A percentile compares a stretch with the other conserved stretches of the same genome.
Evolutionary conservation across 1,140 invertebrate genomes (phyloP).

Genomic region (Heliconius hermathena): DNA sequence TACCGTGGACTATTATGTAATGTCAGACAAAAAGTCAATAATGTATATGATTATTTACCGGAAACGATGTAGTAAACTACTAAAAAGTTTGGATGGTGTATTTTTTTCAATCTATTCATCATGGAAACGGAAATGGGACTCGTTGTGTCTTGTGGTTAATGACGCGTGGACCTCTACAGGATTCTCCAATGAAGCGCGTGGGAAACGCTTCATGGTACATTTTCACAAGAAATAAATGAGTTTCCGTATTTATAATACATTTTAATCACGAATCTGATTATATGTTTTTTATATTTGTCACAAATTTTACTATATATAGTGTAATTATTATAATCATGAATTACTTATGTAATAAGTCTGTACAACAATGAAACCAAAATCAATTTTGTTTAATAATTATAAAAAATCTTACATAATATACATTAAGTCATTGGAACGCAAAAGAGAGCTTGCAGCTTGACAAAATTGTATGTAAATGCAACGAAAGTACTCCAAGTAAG

Average conservation of each 20-base stretch:
- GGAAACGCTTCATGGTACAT: slow-evolving; percentile 49
- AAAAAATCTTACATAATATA: background rate
- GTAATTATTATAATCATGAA: background rate
- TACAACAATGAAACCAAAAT: background rate
- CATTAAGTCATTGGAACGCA: background rate
- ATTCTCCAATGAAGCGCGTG: slow-evolving; percentile 62
- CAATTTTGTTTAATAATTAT: background rate
- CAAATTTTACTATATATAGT: too few species aligned
- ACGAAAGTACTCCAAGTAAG: slow-evolving; percentile 36
- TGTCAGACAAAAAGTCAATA: slow-evolving; percentile 4
- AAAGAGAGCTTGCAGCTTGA: background rate
- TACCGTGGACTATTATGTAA: background rate
- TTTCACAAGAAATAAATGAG: slow-evolving; percentile 6
- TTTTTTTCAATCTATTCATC: slow-evolving; percentile 45
- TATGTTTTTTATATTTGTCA: background rate
- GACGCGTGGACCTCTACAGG: slow-evolving; percentile 58
- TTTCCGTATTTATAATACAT: background rate
- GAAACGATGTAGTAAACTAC: background rate
- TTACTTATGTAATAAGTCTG: background rate
- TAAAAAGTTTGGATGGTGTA: background rate
- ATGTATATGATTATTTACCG: background rate
- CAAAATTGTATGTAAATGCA: slow-evolving; percentile 30
- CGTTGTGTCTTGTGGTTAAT: slow-evolving; percentile 46
- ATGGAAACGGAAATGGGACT: slow-evolving; percentile 67
- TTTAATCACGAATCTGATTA: background rate